Evolutionary conservation across 2,113 vertebrate species (phyloP).

Genomic region (Paramisgurnus dabryanus): DNA sequence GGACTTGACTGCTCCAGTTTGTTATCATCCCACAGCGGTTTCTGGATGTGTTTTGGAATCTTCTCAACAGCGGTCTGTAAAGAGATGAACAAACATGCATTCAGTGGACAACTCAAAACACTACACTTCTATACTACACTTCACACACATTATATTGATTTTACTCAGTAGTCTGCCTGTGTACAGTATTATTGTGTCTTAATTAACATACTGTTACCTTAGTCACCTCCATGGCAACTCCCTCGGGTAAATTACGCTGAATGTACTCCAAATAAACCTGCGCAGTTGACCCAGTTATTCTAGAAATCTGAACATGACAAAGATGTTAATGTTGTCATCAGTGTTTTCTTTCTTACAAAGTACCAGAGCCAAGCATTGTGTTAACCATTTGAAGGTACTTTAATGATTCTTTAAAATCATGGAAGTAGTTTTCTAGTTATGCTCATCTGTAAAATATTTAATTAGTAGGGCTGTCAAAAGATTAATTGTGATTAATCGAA

Average conservation of each 20-base stretch:
- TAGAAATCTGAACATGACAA: constrained; percentile 73
- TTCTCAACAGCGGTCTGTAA: constrained; percentile 83
- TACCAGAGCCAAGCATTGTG: neutral
- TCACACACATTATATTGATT: no score
- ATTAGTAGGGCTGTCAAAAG: no score
- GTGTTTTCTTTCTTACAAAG: no score
- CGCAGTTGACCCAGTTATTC: constrained; percentile 87
- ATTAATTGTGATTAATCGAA: no score
- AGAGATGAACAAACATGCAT: constrained; percentile 41
- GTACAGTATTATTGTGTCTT: no score
- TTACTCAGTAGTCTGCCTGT: no score
- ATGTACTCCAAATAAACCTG: constrained; percentile 93
- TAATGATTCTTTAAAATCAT: no score
- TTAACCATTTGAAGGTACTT: no score
- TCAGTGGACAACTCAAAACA: no score
- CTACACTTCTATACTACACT: neutral
- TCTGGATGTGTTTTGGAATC: constrained; percentile 87
- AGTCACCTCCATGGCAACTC: constrained; percentile 92
- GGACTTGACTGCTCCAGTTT: constrained; percentile 60
- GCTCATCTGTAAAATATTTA: no score
- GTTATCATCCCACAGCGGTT: constrained; percentile 84
- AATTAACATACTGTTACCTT: constrained; percentile 74
- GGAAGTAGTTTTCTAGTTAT: no score
- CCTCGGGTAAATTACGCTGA: constrained; percentile 94
- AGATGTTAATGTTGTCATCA: neutral